Evolutionary conservation across 2,888 invertebrate species (phyloP), one percentile per base, ranked within the genome.

Genomic region (Fragum fragum): DNA sequence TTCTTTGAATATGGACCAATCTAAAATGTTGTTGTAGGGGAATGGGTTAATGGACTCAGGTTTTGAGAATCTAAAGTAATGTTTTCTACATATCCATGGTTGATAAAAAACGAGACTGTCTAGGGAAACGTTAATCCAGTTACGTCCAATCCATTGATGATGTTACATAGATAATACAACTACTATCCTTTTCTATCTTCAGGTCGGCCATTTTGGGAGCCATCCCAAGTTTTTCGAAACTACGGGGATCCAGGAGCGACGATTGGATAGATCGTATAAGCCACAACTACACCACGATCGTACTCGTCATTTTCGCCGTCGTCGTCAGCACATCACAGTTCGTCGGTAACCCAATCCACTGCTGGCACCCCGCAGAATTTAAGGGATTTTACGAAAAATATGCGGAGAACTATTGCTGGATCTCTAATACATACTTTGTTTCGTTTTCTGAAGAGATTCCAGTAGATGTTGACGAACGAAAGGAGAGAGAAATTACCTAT

Each of bases 211-310:
- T 90, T 29, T 80, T 92, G 69, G 89, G 85, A 29, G 85, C 88
- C 32, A 88, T 91, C 73, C 91, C 90, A 55, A 87, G 87, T 69
- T 89, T 90, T 79, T 87, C 90, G 71, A 86, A 84, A 79, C 84
- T 92, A 18, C 85, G 87, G 47, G 89, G 91, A n/a, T 87, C 84
- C 42, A 87, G 85, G 29, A 90, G 90, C 73, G 92, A 92, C 83
- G 92, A 91, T 79, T 92, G 91, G 91, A 90, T 91, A 23, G 92
- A 92, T 73, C 83, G 92, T 1, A 83, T 90, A 71, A 91, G 87
- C 66, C 92, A 92, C 80, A 81, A 91, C 14, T 91, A 89, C 81
- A 90, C 91, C 0, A 91, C 91, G 1, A 69, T 91, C 1, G 73
- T 92, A 11, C 83, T 92, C 3, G 85, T 90, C n/a, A 75, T 91